phyloP scores from a whole-genome alignment of 2,113 vertebrate species.

The Setophaga petechia region DNA sequence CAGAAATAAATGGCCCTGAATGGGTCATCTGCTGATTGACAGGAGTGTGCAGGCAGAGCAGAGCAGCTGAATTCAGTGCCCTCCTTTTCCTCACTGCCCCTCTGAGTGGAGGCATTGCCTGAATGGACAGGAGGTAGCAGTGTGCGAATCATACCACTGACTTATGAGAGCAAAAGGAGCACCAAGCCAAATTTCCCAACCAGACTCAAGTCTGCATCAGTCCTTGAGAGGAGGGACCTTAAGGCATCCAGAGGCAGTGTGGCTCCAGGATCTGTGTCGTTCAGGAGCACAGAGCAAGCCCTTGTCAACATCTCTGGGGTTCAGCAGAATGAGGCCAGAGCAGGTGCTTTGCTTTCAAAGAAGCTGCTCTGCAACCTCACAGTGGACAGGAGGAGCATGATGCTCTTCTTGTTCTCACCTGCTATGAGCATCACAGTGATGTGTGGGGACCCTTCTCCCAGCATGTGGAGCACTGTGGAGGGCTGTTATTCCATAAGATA shows the following conservation, averaged over 20 bases:
- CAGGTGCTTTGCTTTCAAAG: not conserved
- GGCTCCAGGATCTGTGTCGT: not conserved
- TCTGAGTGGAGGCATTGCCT: not conserved
- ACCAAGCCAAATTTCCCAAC: not conserved
- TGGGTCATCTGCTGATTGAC: conserved; percentile 61
- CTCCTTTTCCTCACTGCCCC: not conserved
- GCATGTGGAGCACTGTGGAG: not conserved
- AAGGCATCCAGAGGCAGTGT: not conserved
- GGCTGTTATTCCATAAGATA: not conserved
- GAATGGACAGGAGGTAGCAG: not conserved
- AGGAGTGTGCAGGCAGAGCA: conserved; percentile 25
- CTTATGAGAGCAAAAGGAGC: not conserved
- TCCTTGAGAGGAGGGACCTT: rapidly evolving
- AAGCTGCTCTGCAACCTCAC: not conserved
- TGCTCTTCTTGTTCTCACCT: not conserved
- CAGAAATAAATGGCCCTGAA: conserved; percentile 74
- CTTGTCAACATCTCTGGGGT: not conserved
- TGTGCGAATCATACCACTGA: not conserved
- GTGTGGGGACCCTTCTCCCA: not conserved
- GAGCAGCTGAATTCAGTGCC: conserved; percentile 29
- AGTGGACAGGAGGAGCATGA: not conserved
- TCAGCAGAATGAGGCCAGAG: not conserved
- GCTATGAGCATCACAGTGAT: rapidly evolving
- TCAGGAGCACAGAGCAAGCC: not conserved
- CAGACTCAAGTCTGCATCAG: not conserved